Conservation (phyloP, 2,888 invertebrate species). For the Nysson spinosus region DNA sequence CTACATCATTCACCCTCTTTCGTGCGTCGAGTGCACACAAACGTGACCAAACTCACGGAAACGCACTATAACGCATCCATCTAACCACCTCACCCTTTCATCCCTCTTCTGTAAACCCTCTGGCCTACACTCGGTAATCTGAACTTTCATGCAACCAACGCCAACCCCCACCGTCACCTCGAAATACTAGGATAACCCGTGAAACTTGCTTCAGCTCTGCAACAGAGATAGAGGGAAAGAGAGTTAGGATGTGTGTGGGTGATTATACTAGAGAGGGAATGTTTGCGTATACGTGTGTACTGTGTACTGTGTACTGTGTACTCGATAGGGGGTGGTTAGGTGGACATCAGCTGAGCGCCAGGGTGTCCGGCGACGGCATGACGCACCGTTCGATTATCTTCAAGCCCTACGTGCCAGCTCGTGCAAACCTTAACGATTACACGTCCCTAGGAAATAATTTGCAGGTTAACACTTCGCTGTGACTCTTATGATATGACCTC, state of each 20-base stretch:
- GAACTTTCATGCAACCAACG: constrained; percentile 43
- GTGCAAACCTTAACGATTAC: constrained; percentile 25
- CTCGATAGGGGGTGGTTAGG: not conserved
- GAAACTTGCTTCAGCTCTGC: constrained; percentile 10
- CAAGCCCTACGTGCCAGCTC: not conserved
- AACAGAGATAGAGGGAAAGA: not conserved
- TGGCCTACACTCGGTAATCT: constrained; percentile 43
- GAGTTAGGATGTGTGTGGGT: constrained; percentile 4
- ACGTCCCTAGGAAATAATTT: constrained; percentile 22
- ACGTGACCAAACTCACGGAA: constrained; percentile 41
- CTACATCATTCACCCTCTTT: constrained; percentile 22
- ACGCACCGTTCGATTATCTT: constrained; percentile 37
- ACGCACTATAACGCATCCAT: constrained; percentile 36
- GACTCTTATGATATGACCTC: constrained; percentile 18
- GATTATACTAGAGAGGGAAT: constrained; percentile 5
- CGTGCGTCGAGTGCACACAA: constrained; percentile 36
- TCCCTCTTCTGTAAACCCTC: constrained; percentile 11
- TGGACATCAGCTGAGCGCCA: constrained; percentile 61
- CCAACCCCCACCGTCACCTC: constrained; percentile 42
- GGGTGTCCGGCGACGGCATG: constrained; percentile 36
- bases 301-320: not conserved
- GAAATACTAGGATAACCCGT: constrained; percentile 18
- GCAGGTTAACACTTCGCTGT: constrained; percentile 8
- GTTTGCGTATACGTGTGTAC: constrained; percentile 30
- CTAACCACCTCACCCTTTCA: constrained; percentile 22